phyloP scores from a whole-genome alignment of 2,113 vertebrate genomes.

The Ageneiosus marmoratus region DNA sequence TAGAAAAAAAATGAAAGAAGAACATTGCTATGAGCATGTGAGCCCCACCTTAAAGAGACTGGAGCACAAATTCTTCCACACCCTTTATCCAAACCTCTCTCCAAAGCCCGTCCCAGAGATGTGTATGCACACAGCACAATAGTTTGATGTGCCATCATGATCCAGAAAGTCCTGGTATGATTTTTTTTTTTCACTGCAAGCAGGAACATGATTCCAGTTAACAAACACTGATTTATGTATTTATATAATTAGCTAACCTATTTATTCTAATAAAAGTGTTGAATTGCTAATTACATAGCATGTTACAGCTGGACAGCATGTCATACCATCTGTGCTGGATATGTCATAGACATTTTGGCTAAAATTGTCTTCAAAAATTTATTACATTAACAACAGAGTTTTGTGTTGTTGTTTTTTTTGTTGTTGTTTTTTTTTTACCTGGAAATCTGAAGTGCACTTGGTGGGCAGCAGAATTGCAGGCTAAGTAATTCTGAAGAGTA shows the following conservation, averaged over 20 bases:
- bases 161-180: neutral
- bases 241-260: neutral
- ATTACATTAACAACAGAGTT: neutral
- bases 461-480: neutral
- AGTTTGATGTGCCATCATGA: neutral
- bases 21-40: neutral
- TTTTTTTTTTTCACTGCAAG: neutral
- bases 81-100: neutral
- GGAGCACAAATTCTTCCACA: neutral
- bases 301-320: neutral
- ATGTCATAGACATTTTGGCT: neutral
- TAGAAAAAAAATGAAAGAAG: neutral
- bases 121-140: neutral
- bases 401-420: too few species aligned
- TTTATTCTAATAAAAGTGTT: neutral
- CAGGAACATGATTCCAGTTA: neutral
- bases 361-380: neutral
- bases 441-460: neutral
- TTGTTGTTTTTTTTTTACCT: neutral
- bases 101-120: neutral
- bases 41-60: constrained; percentile 1
- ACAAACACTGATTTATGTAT: neutral
- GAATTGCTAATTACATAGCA: neutral
- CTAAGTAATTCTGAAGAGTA: neutral
- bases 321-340: neutral